These are phyloP conservation scores for Oryzias curvinotus DNA, from an alignment of 2,113 vertebrate genomes.

Conservation along the genomic window DNA sequence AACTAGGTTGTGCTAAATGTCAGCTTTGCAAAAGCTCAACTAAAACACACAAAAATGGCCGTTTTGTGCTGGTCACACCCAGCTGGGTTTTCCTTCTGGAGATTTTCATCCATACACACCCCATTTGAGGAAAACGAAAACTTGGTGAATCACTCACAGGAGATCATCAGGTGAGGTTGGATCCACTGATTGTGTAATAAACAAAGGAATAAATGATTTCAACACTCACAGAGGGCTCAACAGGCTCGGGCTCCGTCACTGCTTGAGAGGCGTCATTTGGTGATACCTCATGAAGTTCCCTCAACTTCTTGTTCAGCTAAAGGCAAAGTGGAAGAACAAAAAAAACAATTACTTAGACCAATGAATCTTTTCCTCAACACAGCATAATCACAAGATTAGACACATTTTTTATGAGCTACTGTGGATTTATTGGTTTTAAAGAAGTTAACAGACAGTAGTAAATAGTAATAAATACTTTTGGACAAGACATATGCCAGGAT, in stretches of 20 bases:
- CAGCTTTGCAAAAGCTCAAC: not conserved
- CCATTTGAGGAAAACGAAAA: not conserved
- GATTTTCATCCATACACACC: too few relatives aligned
- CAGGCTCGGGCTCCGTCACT: conserved; percentile 69
- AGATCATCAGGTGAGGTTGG: conserved; percentile 17
- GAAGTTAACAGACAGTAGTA: conserved; percentile 3
- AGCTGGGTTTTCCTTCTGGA: not conserved
- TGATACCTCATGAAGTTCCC: conserved; percentile 74
- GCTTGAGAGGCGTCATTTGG: conserved; percentile 72
- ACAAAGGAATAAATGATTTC: not conserved
- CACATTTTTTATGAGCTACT: not conserved
- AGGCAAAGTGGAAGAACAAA: conserved; percentile 3
- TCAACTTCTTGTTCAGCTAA: conserved; percentile 84
- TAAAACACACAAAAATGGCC: not conserved
- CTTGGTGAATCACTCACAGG: conserved; percentile 3
- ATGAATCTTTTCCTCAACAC: not conserved
- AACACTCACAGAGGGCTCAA: conserved; percentile 81
- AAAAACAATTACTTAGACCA: not conserved
- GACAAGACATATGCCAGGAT: conserved; percentile 1
- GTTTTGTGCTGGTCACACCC: not conserved
- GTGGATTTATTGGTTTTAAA: not conserved
- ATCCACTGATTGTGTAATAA: not conserved
- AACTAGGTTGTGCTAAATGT: too few relatives aligned
- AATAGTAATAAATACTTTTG: not conserved
- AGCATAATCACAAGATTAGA: not conserved